Evolutionary conservation across 1,140 invertebrate species (phyloP).

Genomic region (Sarcophaga bullata): DNA sequence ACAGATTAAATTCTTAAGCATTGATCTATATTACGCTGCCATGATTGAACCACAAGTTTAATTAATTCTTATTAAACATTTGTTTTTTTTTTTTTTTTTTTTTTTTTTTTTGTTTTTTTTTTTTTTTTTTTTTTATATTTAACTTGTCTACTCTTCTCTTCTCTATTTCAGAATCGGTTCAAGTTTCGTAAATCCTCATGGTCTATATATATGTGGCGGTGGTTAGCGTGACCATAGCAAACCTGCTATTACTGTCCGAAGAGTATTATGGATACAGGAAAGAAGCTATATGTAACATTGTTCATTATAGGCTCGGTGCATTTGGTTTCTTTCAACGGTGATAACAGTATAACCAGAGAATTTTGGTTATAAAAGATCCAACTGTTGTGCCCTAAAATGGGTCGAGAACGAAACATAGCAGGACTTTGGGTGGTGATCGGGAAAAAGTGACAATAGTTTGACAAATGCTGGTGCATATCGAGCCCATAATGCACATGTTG

Average conservation of each 20-base stretch:
- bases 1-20: too few relatives aligned
- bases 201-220: slow-evolving; percentile 67
- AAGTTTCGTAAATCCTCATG: slow-evolving; percentile 57
- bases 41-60: too few relatives aligned
- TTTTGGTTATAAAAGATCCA: slow-evolving; percentile 72
- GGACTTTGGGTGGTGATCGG: slow-evolving; percentile 66
- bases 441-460: slow-evolving; percentile 71
- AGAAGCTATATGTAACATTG: slow-evolving; percentile 59
- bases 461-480: slow-evolving; percentile 68
- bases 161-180: not conserved
- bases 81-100: too few relatives aligned
- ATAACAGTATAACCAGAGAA: slow-evolving; percentile 67
- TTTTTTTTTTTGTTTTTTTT: too few relatives aligned
- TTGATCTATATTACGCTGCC: too few relatives aligned
- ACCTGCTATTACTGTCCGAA: slow-evolving; percentile 62
- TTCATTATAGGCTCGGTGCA: slow-evolving; percentile 58
- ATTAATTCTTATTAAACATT: too few relatives aligned
- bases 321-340: slow-evolving; percentile 64
- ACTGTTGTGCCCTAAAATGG: slow-evolving; percentile 67
- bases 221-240: slow-evolving; percentile 62
- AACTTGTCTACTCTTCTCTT: not conserved
- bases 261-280: slow-evolving; percentile 61
- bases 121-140: too few relatives aligned
- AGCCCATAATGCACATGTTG: slow-evolving; percentile 67
- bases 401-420: slow-evolving; percentile 61